Evolutionary conservation across 1,140 invertebrate species (phyloP).

Genomic region (Stegodyphus mimosarum): DNA sequence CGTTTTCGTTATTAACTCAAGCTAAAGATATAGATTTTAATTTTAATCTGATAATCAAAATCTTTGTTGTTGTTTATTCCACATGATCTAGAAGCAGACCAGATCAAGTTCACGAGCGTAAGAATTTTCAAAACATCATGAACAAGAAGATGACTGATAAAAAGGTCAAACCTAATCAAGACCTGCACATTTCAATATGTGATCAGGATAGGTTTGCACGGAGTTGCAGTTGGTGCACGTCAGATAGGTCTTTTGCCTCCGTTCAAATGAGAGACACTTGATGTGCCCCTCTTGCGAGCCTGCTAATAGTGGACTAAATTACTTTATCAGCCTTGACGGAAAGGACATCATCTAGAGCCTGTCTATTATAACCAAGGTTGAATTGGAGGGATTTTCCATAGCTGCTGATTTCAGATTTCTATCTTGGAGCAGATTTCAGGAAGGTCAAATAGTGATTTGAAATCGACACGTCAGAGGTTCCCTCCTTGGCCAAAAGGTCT

Average conservation of each 20-base stretch:
- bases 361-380: neutral
- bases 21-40: no score
- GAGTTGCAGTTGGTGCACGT: neutral
- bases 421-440: no score
- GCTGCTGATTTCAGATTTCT: no score
- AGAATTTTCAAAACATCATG: no score
- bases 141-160: neutral
- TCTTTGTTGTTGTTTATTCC: no score
- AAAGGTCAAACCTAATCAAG: neutral
- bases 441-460: neutral
- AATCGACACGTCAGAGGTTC: neutral
- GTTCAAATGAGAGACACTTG: no score
- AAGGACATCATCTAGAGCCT: neutral
- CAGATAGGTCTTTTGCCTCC: neutral
- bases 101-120: neutral
- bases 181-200: neutral
- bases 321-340: neutral
- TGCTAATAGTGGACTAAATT: neutral
- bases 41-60: no score
- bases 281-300: neutral
- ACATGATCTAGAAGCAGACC: neutral
- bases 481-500: conserved; percentile 2
- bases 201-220: neutral
- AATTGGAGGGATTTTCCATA: no score
- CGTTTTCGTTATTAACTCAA: no score